Conservation (phyloP, 1,140 invertebrate genomes). For the Nymphalis io region DNA sequence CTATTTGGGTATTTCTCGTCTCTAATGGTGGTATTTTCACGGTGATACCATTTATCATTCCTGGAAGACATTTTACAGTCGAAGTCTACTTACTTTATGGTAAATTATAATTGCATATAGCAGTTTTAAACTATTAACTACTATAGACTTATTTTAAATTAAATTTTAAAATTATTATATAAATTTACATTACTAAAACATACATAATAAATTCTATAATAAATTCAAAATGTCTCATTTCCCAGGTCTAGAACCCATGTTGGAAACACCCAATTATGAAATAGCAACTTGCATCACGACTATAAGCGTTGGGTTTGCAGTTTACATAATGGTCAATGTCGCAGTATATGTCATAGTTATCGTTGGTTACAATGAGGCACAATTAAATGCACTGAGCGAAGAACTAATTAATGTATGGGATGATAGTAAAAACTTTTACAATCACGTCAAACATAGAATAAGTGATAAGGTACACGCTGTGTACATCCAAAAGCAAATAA, state of each 20-base stretch:
- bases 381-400: constrained; percentile 44
- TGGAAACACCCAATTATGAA: constrained; percentile 44
- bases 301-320: constrained; percentile 24
- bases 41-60: constrained; percentile 32
- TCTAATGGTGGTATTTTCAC: constrained; percentile 38
- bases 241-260: constrained; percentile 37
- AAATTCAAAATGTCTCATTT: not conserved
- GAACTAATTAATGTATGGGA: constrained; percentile 52
- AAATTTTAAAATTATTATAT: not conserved
- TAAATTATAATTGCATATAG: constrained; percentile 4
- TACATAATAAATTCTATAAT: not conserved
- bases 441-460: constrained; percentile 15
- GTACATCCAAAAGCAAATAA: constrained; percentile 23
- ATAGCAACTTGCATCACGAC: constrained; percentile 30
- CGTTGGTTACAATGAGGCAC: constrained; percentile 52
- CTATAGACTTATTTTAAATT: not conserved
- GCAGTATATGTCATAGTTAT: constrained; percentile 43
- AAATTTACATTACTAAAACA: not conserved
- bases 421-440: constrained; percentile 36
- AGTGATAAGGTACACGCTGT: constrained; percentile 7
- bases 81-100: constrained; percentile 34
- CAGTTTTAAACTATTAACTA: not conserved
- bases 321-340: constrained; percentile 36
- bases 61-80: constrained; percentile 40
- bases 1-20: constrained; percentile 40